A percentile compares a stretch with the other conserved stretches of the same genome.
Conservation (phyloP, 92 coral and sea anemone genomes). For the Parazoanthus atlanticus region DNA sequence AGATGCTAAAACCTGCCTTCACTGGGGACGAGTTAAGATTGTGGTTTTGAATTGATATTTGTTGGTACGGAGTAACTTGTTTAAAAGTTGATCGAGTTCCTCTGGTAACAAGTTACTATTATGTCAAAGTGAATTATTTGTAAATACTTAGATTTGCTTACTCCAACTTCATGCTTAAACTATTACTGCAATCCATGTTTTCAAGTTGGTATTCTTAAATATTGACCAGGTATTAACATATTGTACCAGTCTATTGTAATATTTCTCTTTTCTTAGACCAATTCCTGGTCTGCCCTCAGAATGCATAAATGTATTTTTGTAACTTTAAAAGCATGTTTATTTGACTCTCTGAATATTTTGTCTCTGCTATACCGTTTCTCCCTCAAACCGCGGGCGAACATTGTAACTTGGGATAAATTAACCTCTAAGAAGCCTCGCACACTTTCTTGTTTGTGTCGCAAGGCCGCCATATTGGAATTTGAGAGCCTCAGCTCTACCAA, state of each 20-base stretch:
- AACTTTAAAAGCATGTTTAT: constrained; percentile 3
- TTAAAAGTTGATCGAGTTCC: neutral
- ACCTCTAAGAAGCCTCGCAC: no score
- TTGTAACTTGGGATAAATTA: neutral
- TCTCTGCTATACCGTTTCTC: neutral
- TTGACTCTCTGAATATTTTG: neutral
- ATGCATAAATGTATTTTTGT: constrained; percentile 40
- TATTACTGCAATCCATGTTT: constrained; percentile 5
- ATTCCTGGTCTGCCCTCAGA: neutral
- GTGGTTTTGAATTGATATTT: neutral
- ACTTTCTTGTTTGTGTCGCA: neutral
- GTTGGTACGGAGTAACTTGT: neutral
- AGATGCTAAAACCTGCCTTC: neutral
- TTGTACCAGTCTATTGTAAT: neutral
- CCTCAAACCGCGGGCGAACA: neutral
- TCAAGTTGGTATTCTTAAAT: constrained; percentile 11
- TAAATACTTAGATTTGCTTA: constrained; percentile 7
- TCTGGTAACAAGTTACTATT: neutral
- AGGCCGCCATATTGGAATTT: no score
- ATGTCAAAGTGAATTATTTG: neutral
- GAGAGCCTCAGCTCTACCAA: neutral
- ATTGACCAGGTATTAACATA: neutral
- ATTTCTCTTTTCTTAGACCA: neutral
- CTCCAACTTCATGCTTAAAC: neutral
- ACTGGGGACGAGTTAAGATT: neutral